phyloP scores from a whole-genome alignment of 2,888 invertebrate species.

The Eupeodes latifasciatus region DNA sequence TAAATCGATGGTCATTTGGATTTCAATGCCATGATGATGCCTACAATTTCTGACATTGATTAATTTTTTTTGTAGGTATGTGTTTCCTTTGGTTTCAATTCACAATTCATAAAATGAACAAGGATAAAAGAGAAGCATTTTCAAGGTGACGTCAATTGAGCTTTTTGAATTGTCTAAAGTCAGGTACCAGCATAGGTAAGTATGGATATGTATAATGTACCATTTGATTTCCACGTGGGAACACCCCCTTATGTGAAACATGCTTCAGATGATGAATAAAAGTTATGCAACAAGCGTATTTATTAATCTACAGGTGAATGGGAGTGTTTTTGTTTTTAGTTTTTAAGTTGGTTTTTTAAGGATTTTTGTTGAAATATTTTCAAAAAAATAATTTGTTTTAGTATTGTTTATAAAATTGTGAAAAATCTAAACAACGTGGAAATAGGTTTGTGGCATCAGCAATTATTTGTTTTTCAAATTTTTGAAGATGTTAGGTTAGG shows the following conservation, averaged over 20 bases:
- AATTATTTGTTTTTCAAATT: too few species aligned
- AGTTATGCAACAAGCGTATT: slow-evolving; percentile 1
- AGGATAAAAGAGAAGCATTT: slow-evolving; percentile 1
- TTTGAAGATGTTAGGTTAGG: too few species aligned
- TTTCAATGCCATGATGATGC: background rate
- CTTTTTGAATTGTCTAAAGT: slow-evolving; percentile 3
- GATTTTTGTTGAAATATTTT: too few species aligned
- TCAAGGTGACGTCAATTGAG: slow-evolving; percentile 4
- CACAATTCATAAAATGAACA: background rate
- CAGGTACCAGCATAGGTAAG: too few species aligned
- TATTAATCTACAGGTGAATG: slow-evolving; percentile 7
- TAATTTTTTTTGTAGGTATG: background rate
- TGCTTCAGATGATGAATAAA: background rate
- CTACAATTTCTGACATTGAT: background rate
- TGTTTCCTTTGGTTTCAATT: background rate
- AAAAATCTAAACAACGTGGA: too few species aligned
- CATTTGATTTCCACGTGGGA: slow-evolving; percentile 8
- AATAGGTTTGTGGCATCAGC: too few species aligned
- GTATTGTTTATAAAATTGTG: too few species aligned
- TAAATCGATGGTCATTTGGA: slow-evolving; percentile 13
- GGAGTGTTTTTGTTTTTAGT: background rate
- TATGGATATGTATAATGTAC: background rate
- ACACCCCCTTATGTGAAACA: background rate
- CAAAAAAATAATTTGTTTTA: too few species aligned
- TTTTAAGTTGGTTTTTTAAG: too few species aligned